A percentile compares a stretch with the other conserved stretches of the same genome.
phyloP scores from a whole-genome alignment of 2,113 vertebrate species.

The Pardalotus punctatus region DNA sequence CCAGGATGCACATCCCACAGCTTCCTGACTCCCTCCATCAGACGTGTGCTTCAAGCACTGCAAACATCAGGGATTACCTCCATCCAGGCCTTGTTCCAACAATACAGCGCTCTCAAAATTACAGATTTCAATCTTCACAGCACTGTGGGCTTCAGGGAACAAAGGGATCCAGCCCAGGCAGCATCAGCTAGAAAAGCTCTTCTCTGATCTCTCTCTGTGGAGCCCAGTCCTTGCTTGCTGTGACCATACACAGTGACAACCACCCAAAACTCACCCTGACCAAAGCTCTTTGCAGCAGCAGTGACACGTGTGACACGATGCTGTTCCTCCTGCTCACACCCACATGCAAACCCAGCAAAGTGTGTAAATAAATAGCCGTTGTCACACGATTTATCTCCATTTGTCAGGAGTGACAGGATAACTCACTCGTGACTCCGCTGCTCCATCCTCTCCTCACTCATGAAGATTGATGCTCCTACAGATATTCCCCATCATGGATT shows the following conservation, averaged over 20 bases:
- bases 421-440: constrained; percentile 44
- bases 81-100: not conserved
- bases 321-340: not conserved
- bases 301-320: fast-evolving
- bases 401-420: constrained; percentile 57
- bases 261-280: not conserved
- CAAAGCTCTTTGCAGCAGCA: not conserved
- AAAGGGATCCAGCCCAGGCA: not conserved
- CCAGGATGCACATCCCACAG: not conserved
- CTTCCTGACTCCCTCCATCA: fast-evolving
- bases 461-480: constrained; percentile 49
- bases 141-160: not conserved
- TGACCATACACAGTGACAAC: not conserved
- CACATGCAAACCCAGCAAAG: not conserved
- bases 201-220: not conserved
- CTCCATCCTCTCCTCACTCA: constrained; percentile 35
- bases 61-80: not conserved
- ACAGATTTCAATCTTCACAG: not conserved
- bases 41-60: not conserved
- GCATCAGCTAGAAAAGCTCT: not conserved
- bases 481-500: not conserved
- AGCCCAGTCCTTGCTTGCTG: not conserved
- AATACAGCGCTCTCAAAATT: not conserved
- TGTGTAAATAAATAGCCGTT: constrained; percentile 9
- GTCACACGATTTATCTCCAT: constrained; percentile 59